Conservation (phyloP, 2,888 invertebrate genomes). For the Drosophila subquinaria region DNA sequence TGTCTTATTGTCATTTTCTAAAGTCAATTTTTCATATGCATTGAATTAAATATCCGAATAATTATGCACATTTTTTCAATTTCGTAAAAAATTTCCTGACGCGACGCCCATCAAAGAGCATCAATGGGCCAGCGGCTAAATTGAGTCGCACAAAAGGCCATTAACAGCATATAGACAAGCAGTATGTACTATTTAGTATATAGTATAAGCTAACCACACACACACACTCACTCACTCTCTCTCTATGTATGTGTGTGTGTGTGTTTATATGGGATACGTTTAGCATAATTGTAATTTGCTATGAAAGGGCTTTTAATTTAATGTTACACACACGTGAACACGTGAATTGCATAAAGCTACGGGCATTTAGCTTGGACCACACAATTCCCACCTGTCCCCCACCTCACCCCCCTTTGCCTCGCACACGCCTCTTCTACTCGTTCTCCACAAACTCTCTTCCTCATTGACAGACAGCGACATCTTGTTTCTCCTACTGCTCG, state of each 20-base stretch:
- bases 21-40: not conserved
- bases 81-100: conserved; percentile 18
- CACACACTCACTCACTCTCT: not conserved
- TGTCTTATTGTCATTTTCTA: not conserved
- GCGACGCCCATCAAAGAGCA: conserved; percentile 44
- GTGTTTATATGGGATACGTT: conserved; percentile 34
- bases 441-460: not conserved
- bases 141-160: conserved; percentile 36
- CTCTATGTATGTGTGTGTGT: not conserved
- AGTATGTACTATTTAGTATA: conserved; percentile 12
- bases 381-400: conserved; percentile 1
- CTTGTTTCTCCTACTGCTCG: conserved; percentile 15
- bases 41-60: conserved; percentile 8
- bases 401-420: not conserved
- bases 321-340: conserved; percentile 49
- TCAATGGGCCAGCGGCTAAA: conserved; percentile 46
- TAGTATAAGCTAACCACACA: conserved; percentile 2
- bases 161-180: conserved; percentile 19
- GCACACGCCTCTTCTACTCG: not conserved
- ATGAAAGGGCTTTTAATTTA: conserved; percentile 72
- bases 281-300: conserved; percentile 75
- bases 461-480: conserved; percentile 30
- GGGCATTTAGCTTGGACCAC: conserved; percentile 59
- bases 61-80: conserved; percentile 45
- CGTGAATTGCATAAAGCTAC: conserved; percentile 34